Evolutionary conservation across 92 coral and sea anemone genomes (phyloP).

Genomic region (Actinostola sp.): DNA sequence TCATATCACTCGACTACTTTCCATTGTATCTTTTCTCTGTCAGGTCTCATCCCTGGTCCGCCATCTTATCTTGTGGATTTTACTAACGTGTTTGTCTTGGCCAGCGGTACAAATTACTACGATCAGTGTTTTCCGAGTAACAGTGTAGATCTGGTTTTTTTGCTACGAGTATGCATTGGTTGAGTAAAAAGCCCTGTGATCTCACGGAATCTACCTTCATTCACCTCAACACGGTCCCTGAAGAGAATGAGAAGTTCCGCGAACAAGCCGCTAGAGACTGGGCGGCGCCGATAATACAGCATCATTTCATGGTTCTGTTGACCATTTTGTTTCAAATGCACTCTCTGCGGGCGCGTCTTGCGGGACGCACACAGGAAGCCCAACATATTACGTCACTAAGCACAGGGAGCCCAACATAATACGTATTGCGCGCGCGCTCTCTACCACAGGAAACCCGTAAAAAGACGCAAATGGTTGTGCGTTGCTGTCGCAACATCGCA

Average conservation of each 20-base stretch:
- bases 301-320: no score
- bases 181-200: conserved; percentile 71
- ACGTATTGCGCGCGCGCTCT: no score
- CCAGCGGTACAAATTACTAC: conserved; percentile 74
- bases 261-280: conserved; percentile 54
- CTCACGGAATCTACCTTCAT: conserved; percentile 7
- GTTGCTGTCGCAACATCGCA: no score
- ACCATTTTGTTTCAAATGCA: no score
- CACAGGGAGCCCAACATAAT: no score
- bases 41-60: conserved; percentile 80
- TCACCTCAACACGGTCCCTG: conserved; percentile 15
- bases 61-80: conserved; percentile 60
- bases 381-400: no score
- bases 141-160: conserved; percentile 57
- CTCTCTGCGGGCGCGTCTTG: no score
- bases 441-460: no score
- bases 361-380: no score
- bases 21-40: neutral
- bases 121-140: conserved; percentile 67
- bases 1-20: neutral
- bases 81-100: conserved; percentile 64
- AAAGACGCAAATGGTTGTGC: no score
- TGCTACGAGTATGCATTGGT: conserved; percentile 73
- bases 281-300: no score
- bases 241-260: conserved; percentile 33